phyloP scores from a whole-genome alignment of 92 coral and sea anemone species.

The Palythoa grandis region DNA sequence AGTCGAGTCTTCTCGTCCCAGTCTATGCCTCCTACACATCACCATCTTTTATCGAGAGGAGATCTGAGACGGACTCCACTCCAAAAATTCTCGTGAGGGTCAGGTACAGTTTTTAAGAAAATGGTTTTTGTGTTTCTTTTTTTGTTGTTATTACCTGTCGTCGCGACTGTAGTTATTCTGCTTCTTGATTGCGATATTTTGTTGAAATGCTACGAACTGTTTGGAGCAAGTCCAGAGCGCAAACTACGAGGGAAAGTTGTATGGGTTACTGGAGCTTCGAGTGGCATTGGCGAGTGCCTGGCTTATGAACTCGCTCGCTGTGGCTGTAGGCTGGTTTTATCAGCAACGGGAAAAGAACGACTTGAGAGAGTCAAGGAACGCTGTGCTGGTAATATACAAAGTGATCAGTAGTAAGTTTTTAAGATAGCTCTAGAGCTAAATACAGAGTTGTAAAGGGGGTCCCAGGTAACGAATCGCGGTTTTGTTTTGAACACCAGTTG shows the following conservation, averaged over 20 bases:
- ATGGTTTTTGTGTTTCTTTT: no score
- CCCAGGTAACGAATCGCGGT: no score
- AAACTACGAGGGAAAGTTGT: slow-evolving; percentile 86
- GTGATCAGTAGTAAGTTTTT: not conserved
- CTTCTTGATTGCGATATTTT: slow-evolving; percentile 77
- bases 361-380: slow-evolving; percentile 83
- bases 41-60: no score
- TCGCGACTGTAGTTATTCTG: slow-evolving; percentile 30
- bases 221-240: slow-evolving; percentile 77
- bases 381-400: slow-evolving; percentile 68
- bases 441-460: no score
- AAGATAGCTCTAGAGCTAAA: no score
- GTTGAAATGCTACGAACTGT: slow-evolving; percentile 77
- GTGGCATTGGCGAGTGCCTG: slow-evolving; percentile 90
- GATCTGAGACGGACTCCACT: no score
- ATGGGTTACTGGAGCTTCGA: slow-evolving; percentile 97
- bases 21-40: no score
- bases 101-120: no score
- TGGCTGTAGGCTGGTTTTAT: slow-evolving; percentile 85
- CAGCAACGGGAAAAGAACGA: slow-evolving; percentile 85
- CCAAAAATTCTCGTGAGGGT: no score
- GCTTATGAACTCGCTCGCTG: slow-evolving; percentile 87
- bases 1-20: no score
- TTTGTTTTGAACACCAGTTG: no score
- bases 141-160: no score